These are phyloP conservation scores for Darevskia nairensis DNA, from an alignment of 2,797 vertebrate genomes.

Conservation along the genomic window DNA sequence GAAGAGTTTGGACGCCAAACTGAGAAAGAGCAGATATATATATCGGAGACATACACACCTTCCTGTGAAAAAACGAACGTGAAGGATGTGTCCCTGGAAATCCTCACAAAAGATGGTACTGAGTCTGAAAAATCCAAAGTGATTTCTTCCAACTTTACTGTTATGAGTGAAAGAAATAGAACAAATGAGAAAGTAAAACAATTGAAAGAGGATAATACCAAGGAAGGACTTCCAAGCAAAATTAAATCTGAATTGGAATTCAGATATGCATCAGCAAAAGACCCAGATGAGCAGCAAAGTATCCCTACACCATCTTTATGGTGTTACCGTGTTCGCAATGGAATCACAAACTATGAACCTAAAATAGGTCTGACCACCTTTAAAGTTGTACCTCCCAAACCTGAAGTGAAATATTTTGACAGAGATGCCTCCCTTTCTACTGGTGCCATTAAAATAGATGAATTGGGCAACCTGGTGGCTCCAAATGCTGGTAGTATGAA, in stretches of 20 bases:
- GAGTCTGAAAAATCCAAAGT: conserved; percentile 33
- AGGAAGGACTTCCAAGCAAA: conserved; percentile 43
- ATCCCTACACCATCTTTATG: conserved; percentile 39
- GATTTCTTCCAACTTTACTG: conserved; percentile 34
- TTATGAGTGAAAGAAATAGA: background rate
- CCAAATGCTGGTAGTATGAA: conserved; percentile 52
- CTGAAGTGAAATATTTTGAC: conserved; percentile 74
- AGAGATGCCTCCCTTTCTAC: conserved; percentile 75
- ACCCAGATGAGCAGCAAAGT: background rate
- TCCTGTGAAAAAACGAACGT: conserved; percentile 36
- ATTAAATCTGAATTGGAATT: conserved; percentile 62
- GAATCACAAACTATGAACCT: conserved; percentile 74
- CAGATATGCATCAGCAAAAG: conserved; percentile 58
- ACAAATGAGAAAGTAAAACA: conserved; percentile 47
- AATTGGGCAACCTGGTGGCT: conserved; percentile 91
- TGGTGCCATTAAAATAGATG: conserved; percentile 94
- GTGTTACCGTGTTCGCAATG: conserved; percentile 60
- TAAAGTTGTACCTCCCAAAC: conserved; percentile 91
- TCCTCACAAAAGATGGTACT: background rate
- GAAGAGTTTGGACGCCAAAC: conserved; percentile 32
- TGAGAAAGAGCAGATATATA: conserved; percentile 47
- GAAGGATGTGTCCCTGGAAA: conserved; percentile 19
- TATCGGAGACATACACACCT: conserved; percentile 32
- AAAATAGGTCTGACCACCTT: conserved; percentile 92
- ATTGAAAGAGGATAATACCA: conserved; percentile 8